Evolutionary conservation across 2,888 invertebrate genomes (phyloP).

Genomic region (Agrilus mali): DNA sequence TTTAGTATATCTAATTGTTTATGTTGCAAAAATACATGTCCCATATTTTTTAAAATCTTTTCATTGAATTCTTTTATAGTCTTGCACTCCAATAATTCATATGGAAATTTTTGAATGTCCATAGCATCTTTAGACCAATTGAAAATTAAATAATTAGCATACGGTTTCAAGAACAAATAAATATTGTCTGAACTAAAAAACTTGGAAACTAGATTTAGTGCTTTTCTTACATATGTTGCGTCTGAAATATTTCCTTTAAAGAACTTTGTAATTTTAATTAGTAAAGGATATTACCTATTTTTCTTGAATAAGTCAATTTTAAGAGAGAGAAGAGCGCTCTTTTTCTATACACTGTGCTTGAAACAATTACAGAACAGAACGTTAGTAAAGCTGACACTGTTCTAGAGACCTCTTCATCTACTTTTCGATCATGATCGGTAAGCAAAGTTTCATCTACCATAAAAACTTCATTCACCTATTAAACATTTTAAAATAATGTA

Average conservation of each 20-base stretch:
- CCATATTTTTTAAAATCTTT: constrained; percentile 30
- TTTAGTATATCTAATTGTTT: constrained; percentile 22
- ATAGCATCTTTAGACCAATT: constrained; percentile 24
- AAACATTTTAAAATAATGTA: constrained; percentile 9
- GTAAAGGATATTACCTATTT: constrained; percentile 28
- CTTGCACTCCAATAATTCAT: constrained; percentile 25
- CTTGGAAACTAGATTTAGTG: constrained; percentile 18
- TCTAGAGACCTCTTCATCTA: constrained; percentile 46
- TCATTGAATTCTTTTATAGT: constrained; percentile 31
- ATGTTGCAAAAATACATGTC: constrained; percentile 31
- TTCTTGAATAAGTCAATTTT: constrained; percentile 39
- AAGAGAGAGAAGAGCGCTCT: constrained; percentile 42
- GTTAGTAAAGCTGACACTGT: constrained; percentile 45
- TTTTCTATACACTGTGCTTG: constrained; percentile 39
- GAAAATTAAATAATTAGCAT: constrained; percentile 37
- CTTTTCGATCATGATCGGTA: constrained; percentile 29
- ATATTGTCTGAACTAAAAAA: constrained; percentile 20
- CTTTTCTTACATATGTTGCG: constrained; percentile 12
- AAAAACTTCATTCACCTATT: constrained; percentile 23
- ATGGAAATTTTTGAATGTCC: constrained; percentile 28
- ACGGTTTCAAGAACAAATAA: constrained; percentile 33
- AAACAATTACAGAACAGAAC: constrained; percentile 39
- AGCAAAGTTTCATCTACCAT: constrained; percentile 31
- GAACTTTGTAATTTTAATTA: not conserved
- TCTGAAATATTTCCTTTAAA: not conserved